Percentiles rank a stretch among this genome's conserved stretches.
These are phyloP conservation scores for Pontoporia blainvillei DNA, from an alignment of 2,113 vertebrate species.

Conservation along the genomic window DNA sequence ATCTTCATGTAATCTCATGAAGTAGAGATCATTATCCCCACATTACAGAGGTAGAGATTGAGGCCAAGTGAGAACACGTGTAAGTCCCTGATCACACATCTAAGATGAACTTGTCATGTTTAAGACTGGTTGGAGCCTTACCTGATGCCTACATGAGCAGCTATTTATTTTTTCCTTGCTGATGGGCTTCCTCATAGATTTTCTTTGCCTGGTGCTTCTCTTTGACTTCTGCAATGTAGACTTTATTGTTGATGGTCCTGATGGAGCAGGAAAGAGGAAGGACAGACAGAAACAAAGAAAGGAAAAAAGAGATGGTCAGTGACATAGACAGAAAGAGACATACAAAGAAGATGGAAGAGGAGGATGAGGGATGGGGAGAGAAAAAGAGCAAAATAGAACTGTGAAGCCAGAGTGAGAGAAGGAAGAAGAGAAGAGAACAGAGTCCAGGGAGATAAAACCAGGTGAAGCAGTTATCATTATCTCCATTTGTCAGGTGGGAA, in stretches of 20 bases:
- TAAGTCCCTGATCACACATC: not conserved
- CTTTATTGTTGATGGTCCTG: slow-evolving; percentile 83
- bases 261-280: slow-evolving; percentile 38
- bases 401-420: not conserved
- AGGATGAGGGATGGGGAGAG: not conserved
- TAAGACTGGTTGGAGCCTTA: slow-evolving; percentile 28
- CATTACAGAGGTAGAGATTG: not conserved
- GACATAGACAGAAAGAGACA: not conserved
- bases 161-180: slow-evolving; percentile 87
- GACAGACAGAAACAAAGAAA: not conserved
- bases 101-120: not conserved
- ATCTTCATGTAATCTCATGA: not conserved
- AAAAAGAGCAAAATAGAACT: not conserved
- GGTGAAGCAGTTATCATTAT: not conserved
- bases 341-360: not conserved
- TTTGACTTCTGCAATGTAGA: slow-evolving; percentile 85
- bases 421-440: not conserved
- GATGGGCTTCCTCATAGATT: slow-evolving; percentile 87
- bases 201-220: slow-evolving; percentile 87
- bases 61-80: not conserved
- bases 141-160: slow-evolving; percentile 88
- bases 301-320: not conserved
- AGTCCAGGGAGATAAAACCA: not conserved
- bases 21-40: not conserved
- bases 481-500: not conserved